Conservation (phyloP, 2,888 invertebrate genomes). For the Polydrusus tereticollis region DNA sequence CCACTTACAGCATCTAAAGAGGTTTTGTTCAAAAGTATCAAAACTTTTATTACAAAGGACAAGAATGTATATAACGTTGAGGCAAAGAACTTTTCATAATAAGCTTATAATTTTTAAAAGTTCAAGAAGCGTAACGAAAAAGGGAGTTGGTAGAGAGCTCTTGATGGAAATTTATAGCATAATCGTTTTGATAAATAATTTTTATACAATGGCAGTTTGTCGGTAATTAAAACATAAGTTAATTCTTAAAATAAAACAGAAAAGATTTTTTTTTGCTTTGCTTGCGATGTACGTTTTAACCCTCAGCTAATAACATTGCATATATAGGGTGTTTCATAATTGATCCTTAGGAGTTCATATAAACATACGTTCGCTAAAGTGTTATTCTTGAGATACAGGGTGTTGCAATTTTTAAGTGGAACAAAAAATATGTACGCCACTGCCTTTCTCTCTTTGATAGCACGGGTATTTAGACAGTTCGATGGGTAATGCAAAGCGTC, state of each 20-base stretch:
- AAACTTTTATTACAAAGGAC: not conserved
- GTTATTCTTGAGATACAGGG: too few species aligned
- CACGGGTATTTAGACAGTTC: too few species aligned
- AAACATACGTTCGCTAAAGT: too few species aligned
- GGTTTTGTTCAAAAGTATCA: not conserved
- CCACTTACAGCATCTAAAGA: not conserved
- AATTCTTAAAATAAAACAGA: not conserved
- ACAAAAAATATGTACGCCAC: too few species aligned
- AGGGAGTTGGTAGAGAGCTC: not conserved
- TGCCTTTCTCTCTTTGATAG: too few species aligned
- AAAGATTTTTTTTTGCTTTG: too few species aligned
- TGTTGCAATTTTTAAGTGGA: too few species aligned
- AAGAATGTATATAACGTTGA: not conserved
- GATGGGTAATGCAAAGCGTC: too few species aligned
- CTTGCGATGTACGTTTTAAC: too few species aligned
- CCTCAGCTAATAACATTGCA: too few species aligned
- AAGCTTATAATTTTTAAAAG: constrained; percentile 8
- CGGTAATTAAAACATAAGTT: not conserved
- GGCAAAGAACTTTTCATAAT: constrained; percentile 5
- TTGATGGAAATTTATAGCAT: constrained; percentile 1
- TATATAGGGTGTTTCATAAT: too few species aligned
- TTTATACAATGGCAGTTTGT: constrained; percentile 2
- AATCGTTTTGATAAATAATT: constrained; percentile 4
- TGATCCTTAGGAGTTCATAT: too few species aligned
- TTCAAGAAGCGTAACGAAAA: constrained; percentile 9